phyloP scores from a whole-genome alignment of 2,797 vertebrate species.

The Strix occidentalis region DNA sequence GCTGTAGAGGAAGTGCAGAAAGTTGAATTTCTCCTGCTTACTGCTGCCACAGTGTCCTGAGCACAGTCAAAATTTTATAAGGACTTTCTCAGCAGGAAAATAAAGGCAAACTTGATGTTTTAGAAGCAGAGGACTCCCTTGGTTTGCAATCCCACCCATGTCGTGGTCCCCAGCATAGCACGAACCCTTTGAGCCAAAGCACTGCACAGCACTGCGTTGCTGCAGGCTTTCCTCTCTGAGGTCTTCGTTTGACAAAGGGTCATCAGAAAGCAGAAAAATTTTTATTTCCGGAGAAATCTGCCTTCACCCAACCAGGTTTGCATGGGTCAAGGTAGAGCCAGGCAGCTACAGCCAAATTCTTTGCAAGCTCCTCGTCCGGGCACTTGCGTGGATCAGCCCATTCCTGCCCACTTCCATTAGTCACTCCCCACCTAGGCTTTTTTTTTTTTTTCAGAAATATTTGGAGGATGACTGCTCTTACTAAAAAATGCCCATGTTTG shows the following conservation, averaged over 20 bases:
- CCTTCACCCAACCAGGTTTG: background rate
- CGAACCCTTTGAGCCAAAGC: background rate
- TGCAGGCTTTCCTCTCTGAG: rapidly evolving
- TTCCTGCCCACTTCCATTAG: background rate
- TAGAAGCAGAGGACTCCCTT: background rate
- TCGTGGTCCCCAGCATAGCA: rapidly evolving
- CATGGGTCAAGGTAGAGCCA: background rate
- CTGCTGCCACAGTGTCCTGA: background rate
- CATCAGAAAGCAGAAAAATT: background rate
- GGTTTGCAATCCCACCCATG: rapidly evolving
- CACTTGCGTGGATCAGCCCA: rapidly evolving
- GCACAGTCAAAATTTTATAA: background rate
- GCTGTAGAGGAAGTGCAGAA: background rate
- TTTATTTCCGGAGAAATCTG: background rate
- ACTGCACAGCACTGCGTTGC: rapidly evolving
- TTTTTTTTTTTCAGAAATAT: background rate
- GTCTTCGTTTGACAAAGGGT: background rate
- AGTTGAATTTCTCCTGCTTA: background rate
- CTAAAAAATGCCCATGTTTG: background rate
- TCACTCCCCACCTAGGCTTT: background rate
- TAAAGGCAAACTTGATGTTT: background rate
- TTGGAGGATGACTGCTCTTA: background rate
- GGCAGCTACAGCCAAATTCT: background rate
- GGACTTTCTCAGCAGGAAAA: background rate
- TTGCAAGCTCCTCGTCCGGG: background rate